Evolutionary conservation across 2,888 invertebrate genomes (phyloP), one percentile per base, ranked within the genome.

Genomic region (Eremobia ochroleuca): DNA sequence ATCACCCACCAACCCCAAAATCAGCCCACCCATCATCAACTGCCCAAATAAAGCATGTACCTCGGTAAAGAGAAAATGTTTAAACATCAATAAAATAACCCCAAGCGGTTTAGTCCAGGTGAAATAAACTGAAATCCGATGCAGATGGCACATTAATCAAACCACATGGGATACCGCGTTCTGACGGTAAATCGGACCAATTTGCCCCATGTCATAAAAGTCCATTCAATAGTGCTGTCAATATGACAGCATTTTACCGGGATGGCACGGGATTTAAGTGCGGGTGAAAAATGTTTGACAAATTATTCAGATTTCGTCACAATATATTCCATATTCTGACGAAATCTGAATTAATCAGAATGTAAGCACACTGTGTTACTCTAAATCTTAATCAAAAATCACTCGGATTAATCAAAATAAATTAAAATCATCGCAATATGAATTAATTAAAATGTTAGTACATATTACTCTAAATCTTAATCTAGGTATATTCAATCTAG

Each of bases 91-190:
- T 68, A 52, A 73, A 72, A 74, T 52, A 61, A 64, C 72, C 52
- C 43, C 58, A 15, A 58, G 52, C 65, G 59, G 21, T 73, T 70
- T 37, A 70, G 34, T 66, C 65, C 59, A 76, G 76, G 70, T 34
- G 62, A 77, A 87, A 85, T 80, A 76, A 84, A 85, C 62, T 74
- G 77, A 72, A 85, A 74, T 66, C 66, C 28, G 31, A 46, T 74
- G 68, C 70, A 77, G 65, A 74, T 64, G 67, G 55, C 62, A 82
- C 85, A 88, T 88, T 83, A 79, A 85, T 87, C 84, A 86, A 83
- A 76, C 82, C 85, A 67, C 83, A 70, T 73, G 83, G 82, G 75
- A 70, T n/a, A 55, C 61, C 52, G 18, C 46, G 66, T 61, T 62
- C 68, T 62, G 67, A 49, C 65, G 73, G 72, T 73, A 78, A 83